Evolutionary conservation across 2,888 invertebrate species (phyloP), one percentile per base, ranked within the genome.

Genomic region (Lasioglossum zephyrum): DNA sequence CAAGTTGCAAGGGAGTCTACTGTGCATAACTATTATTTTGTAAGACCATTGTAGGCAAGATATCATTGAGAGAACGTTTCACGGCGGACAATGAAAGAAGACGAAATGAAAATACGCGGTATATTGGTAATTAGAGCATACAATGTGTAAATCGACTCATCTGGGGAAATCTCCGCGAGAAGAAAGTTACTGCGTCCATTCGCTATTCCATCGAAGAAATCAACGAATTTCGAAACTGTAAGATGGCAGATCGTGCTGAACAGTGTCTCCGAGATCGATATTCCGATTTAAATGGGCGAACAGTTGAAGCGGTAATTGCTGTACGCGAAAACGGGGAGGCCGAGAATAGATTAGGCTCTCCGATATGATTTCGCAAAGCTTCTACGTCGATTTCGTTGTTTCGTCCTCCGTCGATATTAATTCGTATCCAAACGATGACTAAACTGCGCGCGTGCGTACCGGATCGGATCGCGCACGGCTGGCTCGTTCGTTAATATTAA

Each of bases 401-500:
- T 18, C 39, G 63, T 13, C 39, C 2, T 26, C 72, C 74, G 74
- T 57, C 69, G 73, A 36, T 53, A 63, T 60, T 70, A 79, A 75
- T 31, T 47, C 49, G 31, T 53, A 39, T 26, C n/a, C 70, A 77
- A 70, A 60, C 70, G 41, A 83, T 70, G 84, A 84, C 70, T 73
- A 84, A 84, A 63, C 69, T 36, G 31, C 22, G 77, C 73, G 60
- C 39, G 16, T 81, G 31, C 81, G 39, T 22, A 36, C 36, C 13
- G 16, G 36, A 66, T 31, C 13, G 31, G 16, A 66, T 31, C 31
- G 66, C 36, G 66, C 36, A 31, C 66, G 36, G 36, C 47, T 63
- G 26, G 74, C 57, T 75, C 77, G 74, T 85, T 73, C 77, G 83
- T 77, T 69, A 70, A 81, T 85, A 81, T 81, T 85, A 86, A 85